phyloP scores from a whole-genome alignment of 2,888 invertebrate species.

The Pterobdella sp. region DNA sequence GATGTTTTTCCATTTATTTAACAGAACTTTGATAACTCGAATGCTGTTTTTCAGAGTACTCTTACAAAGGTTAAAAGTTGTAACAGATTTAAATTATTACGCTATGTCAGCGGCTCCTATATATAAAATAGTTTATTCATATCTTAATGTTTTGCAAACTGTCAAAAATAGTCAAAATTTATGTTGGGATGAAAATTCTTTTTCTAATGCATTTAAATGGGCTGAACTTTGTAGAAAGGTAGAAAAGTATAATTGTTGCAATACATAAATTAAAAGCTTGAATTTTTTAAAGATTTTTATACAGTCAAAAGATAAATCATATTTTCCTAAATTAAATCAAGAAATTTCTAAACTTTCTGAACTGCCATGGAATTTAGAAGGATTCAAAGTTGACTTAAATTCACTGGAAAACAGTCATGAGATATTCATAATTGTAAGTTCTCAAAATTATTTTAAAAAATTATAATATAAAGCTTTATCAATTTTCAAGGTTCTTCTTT shows the following conservation, averaged over 20 bases:
- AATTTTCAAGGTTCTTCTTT: slow-evolving; percentile 2
- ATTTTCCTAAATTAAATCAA: not conserved
- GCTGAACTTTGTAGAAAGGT: slow-evolving; percentile 20
- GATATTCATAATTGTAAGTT: slow-evolving; percentile 2
- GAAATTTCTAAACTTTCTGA: slow-evolving; percentile 12
- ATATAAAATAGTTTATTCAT: slow-evolving; percentile 20
- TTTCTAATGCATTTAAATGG: slow-evolving; percentile 20
- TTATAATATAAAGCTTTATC: too few relatives aligned
- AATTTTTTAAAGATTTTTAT: slow-evolving; percentile 5
- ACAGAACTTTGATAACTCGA: not conserved
- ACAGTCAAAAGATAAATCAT: slow-evolving; percentile 19
- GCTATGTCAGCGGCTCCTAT: slow-evolving; percentile 16
- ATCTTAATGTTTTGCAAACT: slow-evolving; percentile 11
- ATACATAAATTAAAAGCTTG: not conserved
- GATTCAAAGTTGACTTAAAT: slow-evolving; percentile 16
- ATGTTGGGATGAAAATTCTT: slow-evolving; percentile 19
- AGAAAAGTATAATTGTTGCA: too few relatives aligned
- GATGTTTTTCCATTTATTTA: not conserved
- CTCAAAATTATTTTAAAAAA: too few relatives aligned
- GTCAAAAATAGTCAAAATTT: not conserved
- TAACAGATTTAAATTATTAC: not conserved
- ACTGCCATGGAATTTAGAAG: slow-evolving; percentile 11
- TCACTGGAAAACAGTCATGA: slow-evolving; percentile 10
- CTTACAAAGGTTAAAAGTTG: slow-evolving; percentile 7
- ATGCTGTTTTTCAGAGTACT: not conserved